These are phyloP conservation scores for Bryconaethiops microstoma DNA, from an alignment of 2,797 vertebrate genomes.

Conservation along the genomic window DNA sequence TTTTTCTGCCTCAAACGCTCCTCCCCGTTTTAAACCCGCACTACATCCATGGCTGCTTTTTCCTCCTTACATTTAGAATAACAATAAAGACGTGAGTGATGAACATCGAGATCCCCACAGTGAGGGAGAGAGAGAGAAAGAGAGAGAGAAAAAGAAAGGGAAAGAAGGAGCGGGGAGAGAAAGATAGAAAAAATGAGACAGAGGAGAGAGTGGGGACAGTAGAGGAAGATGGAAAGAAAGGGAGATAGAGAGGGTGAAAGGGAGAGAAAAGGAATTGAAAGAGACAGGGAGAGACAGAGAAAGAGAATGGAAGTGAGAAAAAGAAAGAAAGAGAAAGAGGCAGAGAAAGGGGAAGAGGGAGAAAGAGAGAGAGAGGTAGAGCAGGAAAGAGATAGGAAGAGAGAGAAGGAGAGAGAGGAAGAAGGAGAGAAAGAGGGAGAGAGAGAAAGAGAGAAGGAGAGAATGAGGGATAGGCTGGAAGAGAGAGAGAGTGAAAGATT, in stretches of 20 bases:
- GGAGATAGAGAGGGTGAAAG: no score
- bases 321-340: no score
- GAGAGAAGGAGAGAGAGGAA: not conserved
- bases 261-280: no score
- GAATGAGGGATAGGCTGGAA: no score
- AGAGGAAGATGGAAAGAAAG: no score
- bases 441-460: no score
- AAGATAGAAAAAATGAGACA: constrained; percentile 2
- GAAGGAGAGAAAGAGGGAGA: not conserved
- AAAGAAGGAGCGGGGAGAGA: constrained; percentile 3
- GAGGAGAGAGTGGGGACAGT: no score
- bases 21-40: not conserved
- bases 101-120: constrained; percentile 19
- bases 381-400: no score
- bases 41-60: not conserved
- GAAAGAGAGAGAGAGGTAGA: no score
- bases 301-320: no score
- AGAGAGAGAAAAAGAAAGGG: not conserved
- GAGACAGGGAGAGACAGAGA: no score
- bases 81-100: constrained; percentile 46
- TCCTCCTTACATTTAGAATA: constrained; percentile 46
- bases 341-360: no score
- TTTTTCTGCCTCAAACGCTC: not conserved
- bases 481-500: constrained; percentile 25
- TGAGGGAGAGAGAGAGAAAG: not conserved